Conservation (phyloP, 2,797 vertebrate genomes). For the Caiman crocodilus region DNA sequence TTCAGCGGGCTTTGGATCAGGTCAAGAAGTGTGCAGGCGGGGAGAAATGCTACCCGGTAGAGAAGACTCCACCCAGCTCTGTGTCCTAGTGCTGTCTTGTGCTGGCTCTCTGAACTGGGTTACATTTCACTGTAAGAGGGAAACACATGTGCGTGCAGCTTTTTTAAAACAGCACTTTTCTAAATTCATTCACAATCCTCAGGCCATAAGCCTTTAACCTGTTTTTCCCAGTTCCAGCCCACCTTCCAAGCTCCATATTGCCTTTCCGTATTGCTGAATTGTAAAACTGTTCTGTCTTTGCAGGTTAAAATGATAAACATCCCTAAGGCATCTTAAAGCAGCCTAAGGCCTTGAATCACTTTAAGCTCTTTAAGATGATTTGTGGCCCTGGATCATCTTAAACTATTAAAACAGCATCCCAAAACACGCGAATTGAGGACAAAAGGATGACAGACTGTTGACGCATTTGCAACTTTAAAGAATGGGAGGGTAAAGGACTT, state of each 20-base stretch:
- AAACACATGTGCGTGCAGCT: background rate
- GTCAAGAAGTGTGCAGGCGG: accelerated
- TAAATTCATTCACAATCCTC: background rate
- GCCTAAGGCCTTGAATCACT: constrained; percentile 19
- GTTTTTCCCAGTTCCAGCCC: background rate
- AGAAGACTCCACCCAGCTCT: background rate
- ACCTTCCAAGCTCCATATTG: background rate
- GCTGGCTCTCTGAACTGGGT: no score
- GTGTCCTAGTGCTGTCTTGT: accelerated
- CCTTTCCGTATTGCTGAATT: background rate
- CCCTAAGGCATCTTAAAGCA: constrained; percentile 41
- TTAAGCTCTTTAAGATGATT: constrained; percentile 47
- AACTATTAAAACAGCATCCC: background rate
- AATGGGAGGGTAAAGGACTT: background rate
- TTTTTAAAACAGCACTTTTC: background rate
- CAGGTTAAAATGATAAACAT: constrained; percentile 24
- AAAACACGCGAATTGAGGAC: background rate
- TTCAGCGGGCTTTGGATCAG: background rate
- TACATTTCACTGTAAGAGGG: no score
- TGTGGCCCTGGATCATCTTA: background rate
- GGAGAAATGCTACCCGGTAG: background rate
- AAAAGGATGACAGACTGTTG: background rate
- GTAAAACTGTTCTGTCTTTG: background rate
- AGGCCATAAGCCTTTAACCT: background rate
- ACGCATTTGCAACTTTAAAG: background rate